Evolutionary conservation across 2,113 vertebrate genomes (phyloP), one percentile per base, ranked within the genome.

Genomic region (Indicator indicator): DNA sequence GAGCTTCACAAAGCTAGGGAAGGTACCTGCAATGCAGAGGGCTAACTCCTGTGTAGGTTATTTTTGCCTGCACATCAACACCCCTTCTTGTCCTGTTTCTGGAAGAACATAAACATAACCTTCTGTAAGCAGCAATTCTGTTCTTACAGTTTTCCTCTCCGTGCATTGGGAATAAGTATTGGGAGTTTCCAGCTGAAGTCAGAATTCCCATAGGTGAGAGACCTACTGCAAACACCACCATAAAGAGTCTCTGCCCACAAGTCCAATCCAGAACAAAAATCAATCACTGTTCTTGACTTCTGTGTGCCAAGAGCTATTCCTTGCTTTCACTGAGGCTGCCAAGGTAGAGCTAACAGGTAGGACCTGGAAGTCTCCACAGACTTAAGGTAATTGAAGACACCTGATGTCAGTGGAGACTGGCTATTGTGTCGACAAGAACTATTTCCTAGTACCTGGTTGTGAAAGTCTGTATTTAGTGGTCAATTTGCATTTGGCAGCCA

Each of bases 11-110:
- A 58, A 83, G 26, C 54, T 44, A 21, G 16, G 8, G 33, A 65
- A 19, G 58, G 50, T 38, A 7, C 21, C 68, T 69, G 21, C 24
- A 27, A 2, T 3, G 44, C 26, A 76, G 32, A 63, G 5, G 24
- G 8, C 10, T 56, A 85, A 44, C 23, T 63, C 12, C 58, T 50
- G 20, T 6, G 18, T 65, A n/a, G 36, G 36, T 38, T 50, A 17
- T 77, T 77, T 82, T 63, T 52, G 65, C 32, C 16, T 52, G 33
- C 46, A 38, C 5, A 4, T 33, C 23, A 48, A 60, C 14, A 80
- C 1, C 12, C 12, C 12, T 55, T 74, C 10, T 27, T n/a, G 19
- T 55, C 0, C 0, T 26, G 17, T 24, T 16, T 79, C 58, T 48
- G 12, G 32, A 62, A 23, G 10, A 9, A 11, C 17, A 82, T 0